Conservation (phyloP, 2,113 vertebrate genomes). For the Probosciger aterrimus region DNA sequence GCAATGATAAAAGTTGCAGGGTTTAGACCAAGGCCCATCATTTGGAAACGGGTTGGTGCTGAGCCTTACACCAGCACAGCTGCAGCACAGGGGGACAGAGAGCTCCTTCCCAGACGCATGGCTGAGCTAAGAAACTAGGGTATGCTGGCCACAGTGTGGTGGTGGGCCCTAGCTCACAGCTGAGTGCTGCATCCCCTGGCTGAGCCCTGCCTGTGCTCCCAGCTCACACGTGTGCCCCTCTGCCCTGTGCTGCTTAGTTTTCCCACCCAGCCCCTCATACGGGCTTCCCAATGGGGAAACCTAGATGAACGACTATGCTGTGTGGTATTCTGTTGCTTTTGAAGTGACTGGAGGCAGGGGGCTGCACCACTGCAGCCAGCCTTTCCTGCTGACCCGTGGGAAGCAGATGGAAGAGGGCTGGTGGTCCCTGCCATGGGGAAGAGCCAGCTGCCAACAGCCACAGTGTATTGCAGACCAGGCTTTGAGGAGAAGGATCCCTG, state of each 20-base stretch:
- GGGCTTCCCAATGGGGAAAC: background rate
- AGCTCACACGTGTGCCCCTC: background rate
- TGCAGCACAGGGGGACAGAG: background rate
- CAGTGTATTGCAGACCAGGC: background rate
- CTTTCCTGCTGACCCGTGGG: background rate
- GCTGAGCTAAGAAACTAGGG: background rate
- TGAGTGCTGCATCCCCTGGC: background rate
- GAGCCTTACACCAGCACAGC: background rate
- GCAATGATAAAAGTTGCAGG: background rate
- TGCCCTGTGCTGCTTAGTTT: fast-evolving
- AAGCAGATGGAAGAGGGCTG: background rate
- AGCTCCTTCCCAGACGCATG: background rate
- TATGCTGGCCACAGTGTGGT: fast-evolving
- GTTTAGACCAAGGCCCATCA: background rate
- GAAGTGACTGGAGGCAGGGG: background rate
- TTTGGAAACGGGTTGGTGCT: background rate
- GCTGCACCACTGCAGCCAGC: background rate
- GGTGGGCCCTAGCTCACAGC: background rate
- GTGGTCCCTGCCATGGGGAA: background rate
- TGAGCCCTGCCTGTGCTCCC: fast-evolving
- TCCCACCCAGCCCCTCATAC: background rate
- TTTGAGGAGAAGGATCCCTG: background rate
- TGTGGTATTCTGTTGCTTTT: background rate
- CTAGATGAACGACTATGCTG: fast-evolving
- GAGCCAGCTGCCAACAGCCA: background rate